Evolutionary conservation across 2,113 vertebrate genomes (phyloP).

Genomic region (Cochlearius cochlearius): DNA sequence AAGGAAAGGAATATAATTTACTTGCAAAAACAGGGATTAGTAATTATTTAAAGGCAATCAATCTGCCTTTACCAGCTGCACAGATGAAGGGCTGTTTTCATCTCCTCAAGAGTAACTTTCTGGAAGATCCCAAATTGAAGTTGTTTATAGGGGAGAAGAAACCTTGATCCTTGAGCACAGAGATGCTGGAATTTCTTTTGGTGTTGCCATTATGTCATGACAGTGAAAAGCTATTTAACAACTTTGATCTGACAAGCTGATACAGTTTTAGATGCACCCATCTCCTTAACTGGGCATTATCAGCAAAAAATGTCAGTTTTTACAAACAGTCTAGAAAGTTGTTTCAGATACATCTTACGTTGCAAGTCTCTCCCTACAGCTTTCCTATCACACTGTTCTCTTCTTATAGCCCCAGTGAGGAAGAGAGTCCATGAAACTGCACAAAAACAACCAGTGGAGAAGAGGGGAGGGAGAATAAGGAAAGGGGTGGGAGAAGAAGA

Average conservation of each 20-base stretch:
- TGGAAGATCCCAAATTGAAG: background rate
- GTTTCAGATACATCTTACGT: background rate
- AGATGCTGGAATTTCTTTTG: background rate
- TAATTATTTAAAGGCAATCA: conserved; percentile 13
- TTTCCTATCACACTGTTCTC: background rate
- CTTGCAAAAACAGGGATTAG: background rate
- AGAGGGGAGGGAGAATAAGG: background rate
- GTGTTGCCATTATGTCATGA: background rate
- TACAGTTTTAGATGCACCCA: background rate
- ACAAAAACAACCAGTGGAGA: background rate
- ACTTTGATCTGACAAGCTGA: background rate
- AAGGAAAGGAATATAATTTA: background rate
- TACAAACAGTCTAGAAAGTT: background rate
- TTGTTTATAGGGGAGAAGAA: background rate
- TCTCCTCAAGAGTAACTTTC: background rate
- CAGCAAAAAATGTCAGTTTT: background rate
- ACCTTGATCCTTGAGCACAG: background rate
- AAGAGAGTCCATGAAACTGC: background rate
- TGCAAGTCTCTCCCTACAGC: background rate
- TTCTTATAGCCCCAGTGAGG: background rate
- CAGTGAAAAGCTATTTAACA: background rate
- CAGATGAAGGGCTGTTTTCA: background rate
- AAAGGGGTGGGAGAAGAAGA: background rate
- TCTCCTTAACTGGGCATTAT: background rate
- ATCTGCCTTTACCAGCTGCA: background rate